phyloP scores from a whole-genome alignment of 2,113 vertebrate genomes.

The Fregetta grallaria region DNA sequence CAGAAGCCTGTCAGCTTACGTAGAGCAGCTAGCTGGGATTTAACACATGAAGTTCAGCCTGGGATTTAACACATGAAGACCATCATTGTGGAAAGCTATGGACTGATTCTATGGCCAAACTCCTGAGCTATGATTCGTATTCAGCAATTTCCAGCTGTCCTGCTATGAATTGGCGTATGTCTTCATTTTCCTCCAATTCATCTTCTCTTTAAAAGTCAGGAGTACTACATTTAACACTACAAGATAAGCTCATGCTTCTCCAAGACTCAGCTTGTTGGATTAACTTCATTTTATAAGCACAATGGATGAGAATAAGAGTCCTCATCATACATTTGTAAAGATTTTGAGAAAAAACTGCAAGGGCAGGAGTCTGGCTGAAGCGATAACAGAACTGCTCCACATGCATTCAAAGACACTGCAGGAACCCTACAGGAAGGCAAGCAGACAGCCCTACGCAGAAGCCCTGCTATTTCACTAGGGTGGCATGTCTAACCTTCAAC shows the following conservation, averaged over 20 bases:
- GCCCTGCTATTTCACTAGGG: not conserved
- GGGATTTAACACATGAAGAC: not conserved
- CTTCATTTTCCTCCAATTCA: not conserved
- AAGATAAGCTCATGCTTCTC: not conserved
- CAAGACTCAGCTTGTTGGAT: not conserved
- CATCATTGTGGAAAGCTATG: not conserved
- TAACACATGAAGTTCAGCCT: not conserved
- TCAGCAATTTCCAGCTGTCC: constrained; percentile 21
- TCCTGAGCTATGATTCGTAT: not conserved
- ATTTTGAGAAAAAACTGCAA: not conserved
- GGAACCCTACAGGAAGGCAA: not conserved
- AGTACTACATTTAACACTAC: not conserved
- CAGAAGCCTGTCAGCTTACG: not conserved
- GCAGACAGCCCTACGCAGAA: not conserved
- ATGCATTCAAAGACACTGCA: not conserved
- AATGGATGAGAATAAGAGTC: not conserved
- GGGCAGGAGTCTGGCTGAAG: not conserved
- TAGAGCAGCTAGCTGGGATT: not conserved
- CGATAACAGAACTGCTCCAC: not conserved
- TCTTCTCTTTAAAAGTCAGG: not conserved
- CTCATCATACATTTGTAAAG: not conserved
- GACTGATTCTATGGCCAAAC: not conserved
- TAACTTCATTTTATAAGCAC: not conserved
- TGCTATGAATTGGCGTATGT: not conserved
- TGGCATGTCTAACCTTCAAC: not conserved